phyloP scores from a whole-genome alignment of 1,140 invertebrate genomes.

The Meloidogyne hapla region DNA sequence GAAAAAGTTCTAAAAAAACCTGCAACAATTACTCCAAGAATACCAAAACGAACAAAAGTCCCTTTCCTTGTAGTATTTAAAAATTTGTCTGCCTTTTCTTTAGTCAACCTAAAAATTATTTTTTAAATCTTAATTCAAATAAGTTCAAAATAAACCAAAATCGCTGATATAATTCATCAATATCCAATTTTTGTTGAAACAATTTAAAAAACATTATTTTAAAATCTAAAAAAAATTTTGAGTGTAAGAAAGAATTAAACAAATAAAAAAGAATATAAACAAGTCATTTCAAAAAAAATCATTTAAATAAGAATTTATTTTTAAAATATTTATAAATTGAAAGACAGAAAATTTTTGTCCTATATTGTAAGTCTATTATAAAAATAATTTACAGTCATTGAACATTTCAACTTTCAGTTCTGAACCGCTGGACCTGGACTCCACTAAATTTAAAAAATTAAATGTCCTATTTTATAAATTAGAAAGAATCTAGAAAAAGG shows the following conservation, averaged over 20 bases:
- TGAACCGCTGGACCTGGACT: no score
- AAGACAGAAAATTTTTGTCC: no score
- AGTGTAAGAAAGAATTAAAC: not conserved
- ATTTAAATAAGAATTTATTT: no score
- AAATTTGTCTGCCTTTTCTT: slow-evolving; percentile 24
- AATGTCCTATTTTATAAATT: no score
- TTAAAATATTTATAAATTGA: no score
- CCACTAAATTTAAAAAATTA: no score
- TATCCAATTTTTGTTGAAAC: not conserved
- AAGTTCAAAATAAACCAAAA: slow-evolving; percentile 10
- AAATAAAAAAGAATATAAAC: no score
- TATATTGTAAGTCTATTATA: no score
- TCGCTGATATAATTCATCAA: slow-evolving; percentile 8
- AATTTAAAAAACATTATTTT: not conserved
- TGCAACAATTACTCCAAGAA: slow-evolving; percentile 17
- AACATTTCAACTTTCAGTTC: no score
- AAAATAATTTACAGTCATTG: no score
- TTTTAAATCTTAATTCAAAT: not conserved
- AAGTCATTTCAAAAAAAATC: no score
- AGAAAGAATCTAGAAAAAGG: no score
- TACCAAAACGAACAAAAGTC: not conserved
- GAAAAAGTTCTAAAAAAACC: not conserved
- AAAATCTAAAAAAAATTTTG: slow-evolving; percentile 11
- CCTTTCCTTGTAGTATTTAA: slow-evolving; percentile 13
- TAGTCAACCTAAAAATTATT: not conserved